A percentile compares a stretch with the other conserved stretches of the same genome.
These are phyloP conservation scores for Apogon talboti DNA, from an alignment of 2,797 vertebrate species.

Conservation along the genomic window DNA sequence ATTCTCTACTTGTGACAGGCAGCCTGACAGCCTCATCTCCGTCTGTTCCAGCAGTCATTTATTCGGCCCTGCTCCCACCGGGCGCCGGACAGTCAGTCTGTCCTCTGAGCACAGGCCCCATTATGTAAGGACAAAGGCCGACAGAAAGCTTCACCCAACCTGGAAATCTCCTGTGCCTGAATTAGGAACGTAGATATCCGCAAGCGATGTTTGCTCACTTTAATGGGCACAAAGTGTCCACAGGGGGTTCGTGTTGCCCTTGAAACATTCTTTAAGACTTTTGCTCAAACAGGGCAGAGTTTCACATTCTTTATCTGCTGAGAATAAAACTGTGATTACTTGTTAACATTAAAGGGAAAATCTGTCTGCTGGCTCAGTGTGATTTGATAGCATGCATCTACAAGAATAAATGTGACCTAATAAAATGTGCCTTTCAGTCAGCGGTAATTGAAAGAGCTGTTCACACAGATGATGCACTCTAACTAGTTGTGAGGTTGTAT, in stretches of 20 bases:
- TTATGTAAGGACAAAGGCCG: constrained; percentile 63
- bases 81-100: constrained; percentile 36
- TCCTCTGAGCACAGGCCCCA: constrained; percentile 56
- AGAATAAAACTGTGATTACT: constrained; percentile 19
- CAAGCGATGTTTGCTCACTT: constrained; percentile 56
- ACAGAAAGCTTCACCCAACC: constrained; percentile 28
- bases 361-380: constrained; percentile 11
- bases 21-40: constrained; percentile 7
- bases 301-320: constrained; percentile 32
- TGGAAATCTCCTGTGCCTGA: constrained; percentile 37
- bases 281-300: constrained; percentile 20
- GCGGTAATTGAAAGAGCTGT: constrained; percentile 24
- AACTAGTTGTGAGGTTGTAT: constrained; percentile 26
- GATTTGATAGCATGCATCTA: constrained; percentile 11
- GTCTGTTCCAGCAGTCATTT: constrained; percentile 4
- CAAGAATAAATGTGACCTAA: constrained; percentile 33
- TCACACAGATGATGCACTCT: constrained; percentile 42
- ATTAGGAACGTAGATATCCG: constrained; percentile 62
- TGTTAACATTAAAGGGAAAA: constrained; percentile 5
- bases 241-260: constrained; percentile 49
- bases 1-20: constrained; percentile 21
- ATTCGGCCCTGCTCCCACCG: constrained; percentile 38
- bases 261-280: constrained; percentile 60
- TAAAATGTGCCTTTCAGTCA: constrained; percentile 40
- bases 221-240: constrained; percentile 36